Percentiles rank a stretch among this genome's conserved stretches.
These are phyloP conservation scores for Champsocephalus gunnari DNA, from an alignment of 2,797 vertebrate genomes.

Conservation along the genomic window DNA sequence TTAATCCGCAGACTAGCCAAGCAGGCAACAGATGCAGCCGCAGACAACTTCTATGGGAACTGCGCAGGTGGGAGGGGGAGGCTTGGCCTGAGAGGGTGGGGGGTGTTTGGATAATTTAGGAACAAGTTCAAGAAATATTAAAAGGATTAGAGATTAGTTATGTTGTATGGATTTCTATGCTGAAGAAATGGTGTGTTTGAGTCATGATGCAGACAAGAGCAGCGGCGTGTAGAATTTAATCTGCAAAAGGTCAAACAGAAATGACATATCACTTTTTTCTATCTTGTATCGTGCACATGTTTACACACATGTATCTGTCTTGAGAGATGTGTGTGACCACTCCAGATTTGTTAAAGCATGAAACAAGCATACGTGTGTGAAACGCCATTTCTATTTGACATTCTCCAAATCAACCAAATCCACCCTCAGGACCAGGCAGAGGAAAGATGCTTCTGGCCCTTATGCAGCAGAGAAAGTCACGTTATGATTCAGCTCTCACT, in stretches of 20 bases:
- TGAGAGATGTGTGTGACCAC: slow-evolving; percentile 17
- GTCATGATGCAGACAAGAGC: slow-evolving; percentile 39
- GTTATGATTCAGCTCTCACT: slow-evolving; percentile 71
- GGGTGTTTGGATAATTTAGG: not conserved
- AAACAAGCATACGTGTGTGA: slow-evolving; percentile 31
- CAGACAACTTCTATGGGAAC: slow-evolving; percentile 53
- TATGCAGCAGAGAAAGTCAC: slow-evolving; percentile 48
- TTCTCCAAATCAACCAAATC: slow-evolving; percentile 46
- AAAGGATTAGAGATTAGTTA: slow-evolving; percentile 32
- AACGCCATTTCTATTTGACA: slow-evolving; percentile 41
- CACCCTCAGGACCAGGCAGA: slow-evolving; percentile 45
- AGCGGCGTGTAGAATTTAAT: slow-evolving; percentile 20
- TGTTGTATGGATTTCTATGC: slow-evolving; percentile 1
- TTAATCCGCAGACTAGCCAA: slow-evolving; percentile 60
- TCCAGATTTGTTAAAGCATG: slow-evolving; percentile 44
- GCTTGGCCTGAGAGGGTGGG: not conserved
- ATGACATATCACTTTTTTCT: slow-evolving; percentile 42
- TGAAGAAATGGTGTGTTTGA: slow-evolving; percentile 19
- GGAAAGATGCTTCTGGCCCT: slow-evolving; percentile 40
- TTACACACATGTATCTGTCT: slow-evolving; percentile 35
- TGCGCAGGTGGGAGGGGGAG: slow-evolving; percentile 43
- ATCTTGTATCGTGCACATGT: slow-evolving; percentile 45
- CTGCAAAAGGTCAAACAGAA: slow-evolving; percentile 67
- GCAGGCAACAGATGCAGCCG: slow-evolving; percentile 51
- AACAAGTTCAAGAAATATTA: slow-evolving; percentile 32